Evolutionary conservation across 2,797 vertebrate genomes (phyloP).

Genomic region (Xenopus petersii): DNA sequence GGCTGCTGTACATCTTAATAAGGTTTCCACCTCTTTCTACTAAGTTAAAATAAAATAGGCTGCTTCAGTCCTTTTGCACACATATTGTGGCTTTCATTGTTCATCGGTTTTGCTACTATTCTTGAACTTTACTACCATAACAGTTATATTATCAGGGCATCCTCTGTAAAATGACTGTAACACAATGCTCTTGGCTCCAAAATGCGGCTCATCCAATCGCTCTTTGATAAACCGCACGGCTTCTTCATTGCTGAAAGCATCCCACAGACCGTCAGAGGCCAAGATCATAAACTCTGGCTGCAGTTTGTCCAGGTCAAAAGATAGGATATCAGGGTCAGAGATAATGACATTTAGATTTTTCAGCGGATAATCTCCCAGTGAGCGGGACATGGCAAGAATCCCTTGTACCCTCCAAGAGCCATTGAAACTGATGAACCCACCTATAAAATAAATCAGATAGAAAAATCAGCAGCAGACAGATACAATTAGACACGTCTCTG

Average conservation of each 20-base stretch:
- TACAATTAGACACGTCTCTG: no score
- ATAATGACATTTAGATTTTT: conserved; percentile 95
- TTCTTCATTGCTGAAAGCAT: conserved; percentile 97
- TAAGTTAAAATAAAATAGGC: conserved; percentile 52
- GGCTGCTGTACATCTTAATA: conserved; percentile 51
- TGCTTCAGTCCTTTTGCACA: conserved; percentile 53
- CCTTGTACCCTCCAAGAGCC: conserved; percentile 98
- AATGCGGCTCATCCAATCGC: conserved; percentile 93
- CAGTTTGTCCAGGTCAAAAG: conserved; percentile 96
- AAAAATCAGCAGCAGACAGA: background rate
- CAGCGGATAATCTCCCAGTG: conserved; percentile 92
- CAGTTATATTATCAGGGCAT: conserved; percentile 96
- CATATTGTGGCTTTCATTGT: conserved; percentile 65
- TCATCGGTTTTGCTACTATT: conserved; percentile 78
- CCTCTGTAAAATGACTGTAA: conserved; percentile 92
- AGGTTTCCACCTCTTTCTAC: conserved; percentile 54
- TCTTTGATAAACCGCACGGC: conserved; percentile 94
- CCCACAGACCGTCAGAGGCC: conserved; percentile 95
- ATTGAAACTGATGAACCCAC: conserved; percentile 97
- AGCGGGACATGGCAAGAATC: conserved; percentile 96
- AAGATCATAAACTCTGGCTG: conserved; percentile 98
- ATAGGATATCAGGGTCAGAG: conserved; percentile 87
- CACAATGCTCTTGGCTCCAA: conserved; percentile 94
- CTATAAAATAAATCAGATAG: conserved; percentile 61
- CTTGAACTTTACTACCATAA: conserved; percentile 98